A percentile compares a stretch with the other conserved stretches of the same genome.
Conservation (phyloP, 2,888 invertebrate species). For the Mallateleia sp. region DNA sequence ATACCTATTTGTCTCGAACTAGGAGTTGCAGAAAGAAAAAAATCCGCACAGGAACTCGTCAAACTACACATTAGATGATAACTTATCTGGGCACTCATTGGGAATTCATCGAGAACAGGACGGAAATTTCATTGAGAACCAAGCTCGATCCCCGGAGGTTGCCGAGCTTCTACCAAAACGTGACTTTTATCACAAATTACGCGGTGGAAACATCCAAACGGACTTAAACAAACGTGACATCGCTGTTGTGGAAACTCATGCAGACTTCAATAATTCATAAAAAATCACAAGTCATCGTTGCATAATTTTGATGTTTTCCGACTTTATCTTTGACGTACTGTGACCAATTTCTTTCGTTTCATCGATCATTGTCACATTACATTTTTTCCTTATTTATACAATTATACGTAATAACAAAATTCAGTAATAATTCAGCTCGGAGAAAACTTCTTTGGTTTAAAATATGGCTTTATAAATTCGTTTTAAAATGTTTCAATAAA, state of each 20-base stretch:
- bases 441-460: too few species aligned
- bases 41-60: too few species aligned
- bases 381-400: background rate
- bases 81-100: too few species aligned
- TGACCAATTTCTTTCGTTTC: slow-evolving; percentile 47
- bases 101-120: too few species aligned
- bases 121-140: too few species aligned
- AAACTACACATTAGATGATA: too few species aligned
- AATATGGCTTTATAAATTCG: too few species aligned
- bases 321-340: slow-evolving; percentile 35
- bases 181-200: slow-evolving; percentile 45
- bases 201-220: slow-evolving; percentile 14
- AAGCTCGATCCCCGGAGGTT: slow-evolving; percentile 15
- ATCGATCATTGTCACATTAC: slow-evolving; percentile 20
- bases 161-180: slow-evolving; percentile 23
- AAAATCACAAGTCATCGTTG: slow-evolving; percentile 48
- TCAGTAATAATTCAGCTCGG: too few species aligned
- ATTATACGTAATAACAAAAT: background rate
- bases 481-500: too few species aligned
- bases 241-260: slow-evolving; percentile 44
- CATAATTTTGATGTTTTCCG: slow-evolving; percentile 48
- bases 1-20: too few species aligned
- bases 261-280: too few species aligned
- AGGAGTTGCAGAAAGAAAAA: too few species aligned
- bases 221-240: slow-evolving; percentile 40